phyloP scores from a whole-genome alignment of 2,888 invertebrate genomes.

The Herminia tarsipennalis region DNA sequence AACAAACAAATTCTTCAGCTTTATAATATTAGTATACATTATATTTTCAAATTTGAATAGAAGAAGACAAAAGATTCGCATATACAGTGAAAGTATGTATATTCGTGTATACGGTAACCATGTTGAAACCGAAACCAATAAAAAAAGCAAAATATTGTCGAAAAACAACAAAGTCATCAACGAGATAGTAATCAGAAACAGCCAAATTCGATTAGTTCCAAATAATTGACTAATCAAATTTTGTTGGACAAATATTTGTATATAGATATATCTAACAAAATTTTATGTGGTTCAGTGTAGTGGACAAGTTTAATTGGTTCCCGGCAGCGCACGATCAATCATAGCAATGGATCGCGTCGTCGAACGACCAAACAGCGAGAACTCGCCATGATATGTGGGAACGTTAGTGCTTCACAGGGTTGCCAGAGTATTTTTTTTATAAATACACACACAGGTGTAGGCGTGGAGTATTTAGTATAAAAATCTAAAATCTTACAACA shows the following conservation, averaged over 20 bases:
- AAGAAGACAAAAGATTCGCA: background rate
- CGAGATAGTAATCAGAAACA: background rate
- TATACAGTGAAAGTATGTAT: background rate
- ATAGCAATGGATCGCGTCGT: constrained; percentile 63
- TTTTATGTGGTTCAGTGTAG: constrained; percentile 66
- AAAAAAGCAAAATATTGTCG: background rate
- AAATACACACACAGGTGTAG: too few relatives aligned
- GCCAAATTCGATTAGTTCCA: constrained; percentile 5
- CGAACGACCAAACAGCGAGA: constrained; percentile 23
- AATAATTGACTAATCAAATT: background rate
- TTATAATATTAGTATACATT: too few relatives aligned
- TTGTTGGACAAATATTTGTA: constrained; percentile 23
- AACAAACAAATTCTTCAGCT: too few relatives aligned
- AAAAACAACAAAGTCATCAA: background rate
- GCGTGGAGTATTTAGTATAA: too few relatives aligned
- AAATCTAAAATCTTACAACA: too few relatives aligned
- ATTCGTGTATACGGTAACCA: background rate
- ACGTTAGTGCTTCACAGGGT: constrained; percentile 13
- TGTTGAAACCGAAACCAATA: too few relatives aligned
- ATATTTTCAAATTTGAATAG: too few relatives aligned
- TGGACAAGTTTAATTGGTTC: constrained; percentile 81
- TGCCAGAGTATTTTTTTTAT: too few relatives aligned
- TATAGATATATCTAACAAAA: constrained; percentile 67
- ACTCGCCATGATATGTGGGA: constrained; percentile 30
- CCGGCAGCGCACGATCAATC: constrained; percentile 71